Percentiles rank a stretch among this genome's conserved stretches.
Conservation (phyloP, 2,888 invertebrate genomes). For the Helicoverpa assulta region DNA sequence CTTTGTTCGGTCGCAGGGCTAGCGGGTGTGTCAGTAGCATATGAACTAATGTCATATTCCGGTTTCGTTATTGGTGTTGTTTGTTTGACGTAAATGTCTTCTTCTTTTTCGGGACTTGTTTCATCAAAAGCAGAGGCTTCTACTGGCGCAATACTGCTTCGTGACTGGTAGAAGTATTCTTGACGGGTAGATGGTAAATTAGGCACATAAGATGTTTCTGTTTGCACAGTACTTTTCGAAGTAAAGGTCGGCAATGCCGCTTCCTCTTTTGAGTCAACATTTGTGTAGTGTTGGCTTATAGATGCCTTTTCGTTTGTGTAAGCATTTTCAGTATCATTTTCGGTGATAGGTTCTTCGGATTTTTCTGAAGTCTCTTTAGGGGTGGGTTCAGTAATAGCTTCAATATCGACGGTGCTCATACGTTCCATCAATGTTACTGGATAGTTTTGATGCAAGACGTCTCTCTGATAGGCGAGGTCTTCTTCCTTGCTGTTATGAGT, state of each 20-base stretch:
- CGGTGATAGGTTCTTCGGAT: conserved; percentile 69
- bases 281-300: conserved; percentile 73
- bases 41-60: conserved; percentile 69
- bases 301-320: conserved; percentile 82
- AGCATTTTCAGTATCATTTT: conserved; percentile 83
- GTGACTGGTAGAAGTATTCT: conserved; percentile 74
- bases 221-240: conserved; percentile 69
- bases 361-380: conserved; percentile 71
- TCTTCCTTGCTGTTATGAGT: conserved; percentile 74
- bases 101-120: conserved; percentile 69
- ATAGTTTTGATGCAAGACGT: conserved; percentile 91
- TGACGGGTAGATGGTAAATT: conserved; percentile 69
- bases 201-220: conserved; percentile 74
- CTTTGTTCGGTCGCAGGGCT: conserved; percentile 73
- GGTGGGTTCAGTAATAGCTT: conserved; percentile 84
- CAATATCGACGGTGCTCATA: conserved; percentile 85
- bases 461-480: conserved; percentile 91
- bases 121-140: conserved; percentile 73
- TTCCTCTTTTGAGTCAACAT: conserved; percentile 72
- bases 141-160: conserved; percentile 74
- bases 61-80: conserved; percentile 71
- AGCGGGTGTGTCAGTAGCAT: conserved; percentile 71
- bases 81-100: conserved; percentile 70
- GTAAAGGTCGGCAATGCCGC: conserved; percentile 65
- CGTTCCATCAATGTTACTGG: conserved; percentile 90